These are phyloP conservation scores for Nudaria mundana DNA, from an alignment of 2,888 invertebrate species.

Conservation along the genomic window DNA sequence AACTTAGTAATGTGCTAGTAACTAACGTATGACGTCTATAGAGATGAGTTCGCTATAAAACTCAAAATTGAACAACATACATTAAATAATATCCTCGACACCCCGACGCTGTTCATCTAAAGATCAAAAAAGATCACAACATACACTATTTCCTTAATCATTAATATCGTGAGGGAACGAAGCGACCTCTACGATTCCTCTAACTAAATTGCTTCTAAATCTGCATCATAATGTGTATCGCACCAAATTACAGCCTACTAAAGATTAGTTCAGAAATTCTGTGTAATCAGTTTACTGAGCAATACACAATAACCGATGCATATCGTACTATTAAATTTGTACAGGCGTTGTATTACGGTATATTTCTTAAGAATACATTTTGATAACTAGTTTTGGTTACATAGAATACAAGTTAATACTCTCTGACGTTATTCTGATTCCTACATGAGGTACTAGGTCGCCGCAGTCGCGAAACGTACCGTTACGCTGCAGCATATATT, in stretches of 20 bases:
- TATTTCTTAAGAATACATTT: constrained; percentile 18
- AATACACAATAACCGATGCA: constrained; percentile 25
- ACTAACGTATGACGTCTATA: no score
- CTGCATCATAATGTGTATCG: constrained; percentile 15
- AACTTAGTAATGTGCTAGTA: no score
- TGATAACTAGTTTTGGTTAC: no score
- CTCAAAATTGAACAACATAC: no score
- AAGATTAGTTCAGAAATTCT: constrained; percentile 29
- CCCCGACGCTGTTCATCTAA: background rate
- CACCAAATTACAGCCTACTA: constrained; percentile 32
- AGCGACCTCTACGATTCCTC: constrained; percentile 12
- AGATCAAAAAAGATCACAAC: background rate
- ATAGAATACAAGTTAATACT: no score
- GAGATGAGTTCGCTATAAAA: no score
- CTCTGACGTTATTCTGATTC: no score
- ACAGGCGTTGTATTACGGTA: constrained; percentile 11
- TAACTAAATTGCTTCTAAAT: constrained; percentile 25
- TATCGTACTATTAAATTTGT: no score
- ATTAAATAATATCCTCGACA: no score
- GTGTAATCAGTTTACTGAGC: constrained; percentile 35
- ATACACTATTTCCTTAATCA: constrained; percentile 5
- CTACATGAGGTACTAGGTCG: no score
- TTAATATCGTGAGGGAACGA: background rate
- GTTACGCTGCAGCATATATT: no score
- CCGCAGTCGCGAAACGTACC: no score